Percentiles rank a stretch among this genome's conserved stretches.
These are phyloP conservation scores for Harpalus rubripes DNA, from an alignment of 2,888 invertebrate genomes.

Conservation along the genomic window DNA sequence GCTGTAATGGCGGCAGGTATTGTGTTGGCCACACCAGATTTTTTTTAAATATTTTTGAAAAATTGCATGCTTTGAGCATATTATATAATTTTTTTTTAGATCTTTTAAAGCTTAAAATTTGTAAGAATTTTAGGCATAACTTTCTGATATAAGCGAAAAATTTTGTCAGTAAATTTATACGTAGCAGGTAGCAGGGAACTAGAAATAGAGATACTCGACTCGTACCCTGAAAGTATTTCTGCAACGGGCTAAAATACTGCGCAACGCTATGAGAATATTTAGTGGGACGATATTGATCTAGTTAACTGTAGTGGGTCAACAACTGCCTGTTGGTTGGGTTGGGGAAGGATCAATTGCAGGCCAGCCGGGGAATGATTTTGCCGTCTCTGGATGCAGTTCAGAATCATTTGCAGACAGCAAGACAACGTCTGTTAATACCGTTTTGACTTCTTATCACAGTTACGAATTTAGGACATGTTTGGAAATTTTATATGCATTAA, in stretches of 20 bases:
- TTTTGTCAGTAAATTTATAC: conserved; percentile 45
- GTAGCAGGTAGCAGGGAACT: background rate
- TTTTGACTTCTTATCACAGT: background rate
- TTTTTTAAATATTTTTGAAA: background rate
- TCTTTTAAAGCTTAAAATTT: background rate
- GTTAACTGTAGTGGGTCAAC: conserved; percentile 60
- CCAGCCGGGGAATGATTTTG: background rate
- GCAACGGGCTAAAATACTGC: conserved; percentile 45
- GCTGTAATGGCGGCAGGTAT: too few relatives aligned
- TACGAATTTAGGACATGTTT: background rate
- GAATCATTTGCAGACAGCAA: background rate
- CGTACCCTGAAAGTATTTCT: conserved; percentile 34
- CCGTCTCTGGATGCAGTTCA: background rate
- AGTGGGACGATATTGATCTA: conserved; percentile 55
- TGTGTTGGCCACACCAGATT: too few relatives aligned
- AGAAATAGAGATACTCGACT: conserved; percentile 27
- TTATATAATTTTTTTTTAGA: background rate
- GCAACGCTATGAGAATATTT: conserved; percentile 58
- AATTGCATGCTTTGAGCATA: background rate
- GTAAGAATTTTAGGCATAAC: conserved; percentile 30
- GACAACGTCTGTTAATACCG: too few relatives aligned
- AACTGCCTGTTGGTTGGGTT: conserved; percentile 43
- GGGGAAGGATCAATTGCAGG: conserved; percentile 9
- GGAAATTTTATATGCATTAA: too few relatives aligned
- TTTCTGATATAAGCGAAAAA: conserved; percentile 31